These are phyloP conservation scores for Ichneumoninae sp. DNA, from an alignment of 2,888 invertebrate species.

Conservation along the genomic window DNA sequence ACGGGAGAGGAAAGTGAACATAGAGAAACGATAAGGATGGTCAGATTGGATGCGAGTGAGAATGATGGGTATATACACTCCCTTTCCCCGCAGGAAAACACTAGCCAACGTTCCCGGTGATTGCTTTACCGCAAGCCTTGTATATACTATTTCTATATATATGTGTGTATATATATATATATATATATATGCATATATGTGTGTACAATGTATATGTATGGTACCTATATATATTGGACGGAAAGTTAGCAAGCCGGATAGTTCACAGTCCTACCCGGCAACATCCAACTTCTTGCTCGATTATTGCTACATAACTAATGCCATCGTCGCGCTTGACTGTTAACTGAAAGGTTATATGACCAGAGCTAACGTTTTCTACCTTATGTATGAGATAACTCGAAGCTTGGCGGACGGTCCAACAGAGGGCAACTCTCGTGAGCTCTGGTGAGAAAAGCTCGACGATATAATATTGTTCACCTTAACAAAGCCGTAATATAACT, in stretches of 20 bases:
- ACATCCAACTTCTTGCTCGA: constrained; percentile 13
- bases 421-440: too few relatives aligned
- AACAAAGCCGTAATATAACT: too few relatives aligned
- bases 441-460: too few relatives aligned
- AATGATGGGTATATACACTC: constrained; percentile 26
- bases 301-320: constrained; percentile 34
- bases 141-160: neutral
- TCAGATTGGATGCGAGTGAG: constrained; percentile 39
- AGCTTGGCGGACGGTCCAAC: too few relatives aligned
- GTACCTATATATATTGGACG: neutral
- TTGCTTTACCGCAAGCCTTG: constrained; percentile 47
- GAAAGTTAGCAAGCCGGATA: neutral
- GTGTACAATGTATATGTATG: neutral
- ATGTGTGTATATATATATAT: neutral
- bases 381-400: too few relatives aligned
- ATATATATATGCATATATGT: neutral
- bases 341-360: constrained; percentile 33
- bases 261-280: neutral
- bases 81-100: constrained; percentile 59
- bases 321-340: constrained; percentile 23
- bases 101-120: constrained; percentile 60
- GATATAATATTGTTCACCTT: too few relatives aligned
- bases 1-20: constrained; percentile 19
- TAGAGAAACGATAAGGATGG: constrained; percentile 28
- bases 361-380: neutral